Evolutionary conservation across 2,888 invertebrate genomes (phyloP).

Genomic region (Drosophila greeni): DNA sequence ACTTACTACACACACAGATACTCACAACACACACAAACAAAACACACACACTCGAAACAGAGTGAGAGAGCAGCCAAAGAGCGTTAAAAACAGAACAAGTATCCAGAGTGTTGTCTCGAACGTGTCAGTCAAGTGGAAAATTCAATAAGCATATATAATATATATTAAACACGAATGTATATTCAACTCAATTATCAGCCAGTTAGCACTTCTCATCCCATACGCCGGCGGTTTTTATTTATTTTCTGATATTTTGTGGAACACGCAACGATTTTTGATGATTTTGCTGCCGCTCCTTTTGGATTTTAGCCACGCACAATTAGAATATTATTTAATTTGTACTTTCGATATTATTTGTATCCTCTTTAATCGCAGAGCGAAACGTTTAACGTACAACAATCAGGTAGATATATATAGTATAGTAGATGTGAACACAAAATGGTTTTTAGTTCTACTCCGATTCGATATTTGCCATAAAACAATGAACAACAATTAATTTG

Average conservation of each 20-base stretch:
- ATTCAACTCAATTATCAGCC: conserved; percentile 60
- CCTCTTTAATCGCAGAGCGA: conserved; percentile 6
- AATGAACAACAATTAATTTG: conserved; percentile 33
- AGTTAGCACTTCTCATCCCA: conserved; percentile 61
- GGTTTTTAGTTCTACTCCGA: conserved; percentile 26
- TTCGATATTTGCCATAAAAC: conserved; percentile 25
- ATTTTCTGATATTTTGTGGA: conserved; percentile 32
- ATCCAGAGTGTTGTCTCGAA: conserved; percentile 23
- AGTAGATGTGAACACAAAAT: conserved; percentile 23
- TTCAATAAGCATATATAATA: conserved; percentile 67
- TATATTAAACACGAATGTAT: conserved; percentile 65
- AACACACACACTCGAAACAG: conserved; percentile 36
- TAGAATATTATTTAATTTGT: conserved; percentile 26
- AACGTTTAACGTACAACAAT: conserved; percentile 64
- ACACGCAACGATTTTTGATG: conserved; percentile 45
- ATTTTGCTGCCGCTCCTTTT: conserved; percentile 11
- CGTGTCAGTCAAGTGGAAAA: conserved; percentile 58
- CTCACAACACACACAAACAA: conserved; percentile 31
- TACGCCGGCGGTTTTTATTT: conserved; percentile 23
- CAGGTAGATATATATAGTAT: conserved; percentile 35
- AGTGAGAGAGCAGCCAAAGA: conserved; percentile 32
- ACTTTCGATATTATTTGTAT: conserved; percentile 21
- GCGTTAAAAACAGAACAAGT: conserved; percentile 55
- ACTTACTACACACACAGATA: conserved; percentile 57
- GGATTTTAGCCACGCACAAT: conserved; percentile 67